These are phyloP conservation scores for Macrochelys suwanniensis DNA, from an alignment of 2,797 vertebrate species.

Conservation along the genomic window DNA sequence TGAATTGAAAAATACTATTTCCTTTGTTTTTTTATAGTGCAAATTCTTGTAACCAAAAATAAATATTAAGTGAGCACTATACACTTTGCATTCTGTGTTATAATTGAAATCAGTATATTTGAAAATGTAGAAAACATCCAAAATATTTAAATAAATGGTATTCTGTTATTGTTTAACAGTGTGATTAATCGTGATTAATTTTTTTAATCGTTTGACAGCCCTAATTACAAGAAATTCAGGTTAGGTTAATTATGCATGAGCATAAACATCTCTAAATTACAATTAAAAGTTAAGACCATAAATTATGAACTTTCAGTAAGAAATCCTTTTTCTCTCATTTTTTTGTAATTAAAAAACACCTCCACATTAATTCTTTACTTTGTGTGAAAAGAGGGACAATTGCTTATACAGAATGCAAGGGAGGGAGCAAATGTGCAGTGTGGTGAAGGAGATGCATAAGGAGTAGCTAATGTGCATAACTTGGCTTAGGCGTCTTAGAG, in stretches of 20 bases:
- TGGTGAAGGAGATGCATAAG: not conserved
- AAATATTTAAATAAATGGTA: too few relatives aligned
- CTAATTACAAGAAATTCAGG: not conserved
- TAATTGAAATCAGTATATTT: too few relatives aligned
- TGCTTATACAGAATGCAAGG: not conserved
- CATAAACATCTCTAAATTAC: not conserved
- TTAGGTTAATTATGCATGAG: slow-evolving; percentile 4
- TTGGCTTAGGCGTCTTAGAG: not conserved
- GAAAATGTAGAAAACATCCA: too few relatives aligned
- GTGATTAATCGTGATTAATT: too few relatives aligned
- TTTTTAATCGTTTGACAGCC: too few relatives aligned
- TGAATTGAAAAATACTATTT: too few relatives aligned
- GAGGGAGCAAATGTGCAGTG: not conserved
- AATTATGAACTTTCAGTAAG: not conserved
- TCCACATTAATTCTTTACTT: not conserved
- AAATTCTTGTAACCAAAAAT: too few relatives aligned
- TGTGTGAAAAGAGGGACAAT: not conserved
- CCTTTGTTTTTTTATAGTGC: too few relatives aligned
- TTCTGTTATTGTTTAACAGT: too few relatives aligned
- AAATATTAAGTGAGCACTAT: too few relatives aligned
- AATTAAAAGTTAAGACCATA: not conserved
- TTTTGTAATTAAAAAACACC: not conserved
- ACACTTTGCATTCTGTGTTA: too few relatives aligned
- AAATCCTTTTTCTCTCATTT: not conserved
- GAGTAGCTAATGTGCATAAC: not conserved